Evolutionary conservation across 2,888 invertebrate species (phyloP), one percentile per base, ranked within the genome.

Genomic region (Enchytraeus crypticus): DNA sequence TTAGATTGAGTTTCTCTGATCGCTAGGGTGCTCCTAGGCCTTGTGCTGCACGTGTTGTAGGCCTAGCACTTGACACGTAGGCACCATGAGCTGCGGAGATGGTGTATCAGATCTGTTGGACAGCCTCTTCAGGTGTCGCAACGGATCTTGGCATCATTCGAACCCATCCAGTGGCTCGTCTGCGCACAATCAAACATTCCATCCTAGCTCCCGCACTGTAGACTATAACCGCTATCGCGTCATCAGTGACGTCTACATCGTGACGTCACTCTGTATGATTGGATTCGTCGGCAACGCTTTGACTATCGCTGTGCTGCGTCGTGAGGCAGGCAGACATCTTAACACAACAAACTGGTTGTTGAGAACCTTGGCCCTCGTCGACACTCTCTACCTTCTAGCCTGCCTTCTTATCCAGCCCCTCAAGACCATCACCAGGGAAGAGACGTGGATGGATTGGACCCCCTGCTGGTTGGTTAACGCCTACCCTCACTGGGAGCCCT

Each of bases 321-420:
- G 59, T 3, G 68, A 69, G 51, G 47, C 54, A 3, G 69, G 68
- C 61, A 62, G 60, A 43, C 58, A 61, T 53, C 23, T 64, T 66
- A 65, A 61, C 60, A 54, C 65, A 21, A 67, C 67, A 4, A 67
- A 63, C 46, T 67, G 67, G 67, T 60, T 67, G 43, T 64, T 67
- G 26, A 61, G 64, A 57, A 64, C 69, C 1, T 49, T 69, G 43
- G 68, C 69, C 33, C 60, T 69, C 2, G 59, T 64, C 26, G 69
- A 69, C 53, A 62, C 65, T 47, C 55, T 65, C 26, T 69, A 68
- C 51, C 65, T 69, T 32, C 21, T 65, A 11, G 59, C 69, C 14
- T 69, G 68, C 55, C 33, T 69, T 30, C 66, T 66, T 59, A 62
- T 66, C 43, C 68, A 68, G 60, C 47, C 64, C 8, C 47, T 69